Base-by-base conservation (phyloP, 1,140 invertebrate genomes). In the Drosophila trapezifrons region DNA sequence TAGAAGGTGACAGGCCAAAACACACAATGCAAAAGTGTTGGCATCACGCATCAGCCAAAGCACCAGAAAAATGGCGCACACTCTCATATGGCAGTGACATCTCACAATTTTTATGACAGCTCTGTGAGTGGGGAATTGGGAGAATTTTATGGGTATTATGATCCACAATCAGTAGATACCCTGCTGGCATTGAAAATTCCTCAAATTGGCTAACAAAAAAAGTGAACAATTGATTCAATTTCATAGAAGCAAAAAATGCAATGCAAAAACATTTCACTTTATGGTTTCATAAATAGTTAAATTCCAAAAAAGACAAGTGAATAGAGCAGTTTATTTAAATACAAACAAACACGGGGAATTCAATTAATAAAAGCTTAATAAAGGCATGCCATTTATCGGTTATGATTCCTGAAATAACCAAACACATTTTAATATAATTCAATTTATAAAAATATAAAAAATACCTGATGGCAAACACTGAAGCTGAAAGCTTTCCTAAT, bases 81-180 rank as follows among this genome's bases (percentile, higher is more conserved):
- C 57, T 69, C 78, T 86, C 71, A 73, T 73, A 40, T 40, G 35
- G 47, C 66, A 69, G 55, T 79, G 76, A 76, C 76, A 87, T 87
- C 80, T 82, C 71, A 73, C 76, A 87, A 87, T 87, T 83, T 87
- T 79, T 79, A 79, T 82, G 83, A 86, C 83, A 86, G 67, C 71
- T 80, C 42, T 12, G 22, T 18, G 54, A 32, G 32, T 3, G 12
- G 20, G 25, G 27, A 40, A 12, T 29, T 37, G 37, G 17, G 35
- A 10, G 10, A 1, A 27, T 5, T 37, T 8, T 64, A 63, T 42
- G 18, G 2, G 25, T 15, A 22, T 22, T 22, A 27, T n/a, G 15
- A 20, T 43, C n/a, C 22, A 12, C 20, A 35, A 18, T 51, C 27
- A 52, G 10, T 20, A 4, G 7, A 66, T 69, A 66, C 65, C 37